Evolutionary conservation across 2,113 vertebrate genomes (phyloP).

Genomic region (Chloropsis cyanopogon): DNA sequence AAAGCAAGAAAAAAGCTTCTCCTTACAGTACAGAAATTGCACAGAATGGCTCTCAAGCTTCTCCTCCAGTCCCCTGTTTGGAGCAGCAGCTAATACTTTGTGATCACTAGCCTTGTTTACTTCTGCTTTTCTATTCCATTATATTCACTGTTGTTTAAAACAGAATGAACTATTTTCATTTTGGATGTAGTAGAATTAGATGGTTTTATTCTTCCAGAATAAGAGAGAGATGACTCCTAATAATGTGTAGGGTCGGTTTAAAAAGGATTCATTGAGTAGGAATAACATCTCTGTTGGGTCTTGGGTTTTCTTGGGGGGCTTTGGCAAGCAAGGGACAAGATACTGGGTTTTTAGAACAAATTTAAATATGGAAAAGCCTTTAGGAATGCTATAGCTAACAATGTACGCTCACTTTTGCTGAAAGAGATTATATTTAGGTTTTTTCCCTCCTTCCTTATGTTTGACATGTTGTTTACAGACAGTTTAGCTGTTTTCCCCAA

Average conservation of each 20-base stretch:
- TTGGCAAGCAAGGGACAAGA: fast-evolving
- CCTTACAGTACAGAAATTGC: not conserved
- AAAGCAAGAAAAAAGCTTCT: not conserved
- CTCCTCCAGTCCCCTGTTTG: not conserved
- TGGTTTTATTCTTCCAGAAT: not conserved
- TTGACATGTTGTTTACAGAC: not conserved
- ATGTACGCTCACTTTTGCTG: not conserved
- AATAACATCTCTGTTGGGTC: not conserved
- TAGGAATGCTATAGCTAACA: not conserved
- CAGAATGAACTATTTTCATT: not conserved
- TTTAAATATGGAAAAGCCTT: not conserved
- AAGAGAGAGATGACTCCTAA: not conserved
- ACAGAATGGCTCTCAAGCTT: not conserved
- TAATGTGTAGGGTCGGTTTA: not conserved
- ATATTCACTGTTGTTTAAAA: not conserved
- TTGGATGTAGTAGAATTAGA: not conserved
- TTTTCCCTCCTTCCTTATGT: not conserved
- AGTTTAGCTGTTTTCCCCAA: not conserved
- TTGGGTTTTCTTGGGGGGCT: not conserved
- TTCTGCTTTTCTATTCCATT: not conserved
- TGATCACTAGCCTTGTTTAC: not conserved
- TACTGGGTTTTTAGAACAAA: not conserved
- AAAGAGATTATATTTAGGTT: not conserved
- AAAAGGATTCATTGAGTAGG: not conserved
- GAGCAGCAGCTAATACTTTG: not conserved